Conservation (phyloP, 2,113 vertebrate genomes). For the Salvelinus fontinalis region DNA sequence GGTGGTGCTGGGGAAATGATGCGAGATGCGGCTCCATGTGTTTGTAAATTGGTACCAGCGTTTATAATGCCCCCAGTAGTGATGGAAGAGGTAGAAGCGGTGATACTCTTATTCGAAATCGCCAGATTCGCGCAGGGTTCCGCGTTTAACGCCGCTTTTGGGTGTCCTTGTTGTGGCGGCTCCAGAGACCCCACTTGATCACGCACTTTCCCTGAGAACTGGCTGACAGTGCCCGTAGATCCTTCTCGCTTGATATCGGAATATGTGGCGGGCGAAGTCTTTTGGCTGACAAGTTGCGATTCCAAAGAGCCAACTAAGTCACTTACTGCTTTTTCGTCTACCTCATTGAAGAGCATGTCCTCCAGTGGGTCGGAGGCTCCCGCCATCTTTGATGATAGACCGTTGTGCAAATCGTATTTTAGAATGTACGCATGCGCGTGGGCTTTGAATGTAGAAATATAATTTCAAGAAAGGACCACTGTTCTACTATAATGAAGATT, state of each 20-base stretch:
- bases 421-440: constrained; percentile 78
- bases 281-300: constrained; percentile 77
- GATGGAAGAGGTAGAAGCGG: constrained; percentile 56
- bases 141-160: constrained; percentile 59
- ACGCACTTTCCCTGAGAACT: constrained; percentile 74
- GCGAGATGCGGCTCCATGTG: constrained; percentile 57
- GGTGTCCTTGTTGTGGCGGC: constrained; percentile 76
- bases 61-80: constrained; percentile 52
- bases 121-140: constrained; percentile 56
- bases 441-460: constrained; percentile 56
- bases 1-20: constrained; percentile 53
- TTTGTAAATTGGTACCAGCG: constrained; percentile 56
- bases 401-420: constrained; percentile 78
- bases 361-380: constrained; percentile 85
- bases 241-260: constrained; percentile 57
- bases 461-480: not conserved
- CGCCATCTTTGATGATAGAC: constrained; percentile 84
- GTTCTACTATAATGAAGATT: too few relatives aligned
- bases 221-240: constrained; percentile 51
- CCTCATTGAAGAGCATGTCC: constrained; percentile 87
- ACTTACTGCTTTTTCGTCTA: constrained; percentile 86
- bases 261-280: constrained; percentile 51
- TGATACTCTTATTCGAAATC: constrained; percentile 46
- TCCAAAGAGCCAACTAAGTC: constrained; percentile 83
- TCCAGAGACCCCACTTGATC: constrained; percentile 64